Evolutionary conservation across 2,888 invertebrate genomes (phyloP), one percentile per base, ranked within the genome.

Genomic region (Orchestes rusci): DNA sequence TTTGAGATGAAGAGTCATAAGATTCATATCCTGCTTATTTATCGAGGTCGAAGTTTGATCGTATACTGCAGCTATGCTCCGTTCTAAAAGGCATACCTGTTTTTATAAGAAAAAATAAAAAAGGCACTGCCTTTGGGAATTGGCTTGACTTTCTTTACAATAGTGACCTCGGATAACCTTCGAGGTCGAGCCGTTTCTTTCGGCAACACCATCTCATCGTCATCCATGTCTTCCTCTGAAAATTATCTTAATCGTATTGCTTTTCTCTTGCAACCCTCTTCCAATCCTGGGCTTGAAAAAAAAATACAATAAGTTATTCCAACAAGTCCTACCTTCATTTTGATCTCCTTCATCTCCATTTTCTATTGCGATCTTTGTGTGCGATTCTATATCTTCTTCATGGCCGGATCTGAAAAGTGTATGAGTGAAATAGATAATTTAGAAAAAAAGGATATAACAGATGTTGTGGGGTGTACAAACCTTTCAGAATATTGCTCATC

Each of bases 81-180:
- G 62, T 65, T 62, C 50, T 51, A 49, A 50, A 59, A 59, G 56
- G 76, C 79, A 79, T 84, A 93, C 88, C 86, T 90, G 84, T 94
- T 95, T 60, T 80, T 86, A 72, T 83, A 79, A 67, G 87, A 82
- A 79, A 95, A 90, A 72, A 94, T 79, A 80, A 93, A 95, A 75
- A 95, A 83, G 61, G 94, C 87, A 68, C 84, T 82, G 63, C 85
- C 89, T 67, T 83, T 82, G 56, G 95, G 94, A 64, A 95, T 89
- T 59, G 92, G 90, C 72, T 89, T 89, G 73, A 82, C 79, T 72
- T 83, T 82, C 73, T 83, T 84, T 70, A 80, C 79, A 65, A 84
- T 80, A 74, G 84, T 84, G 65, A 89, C 76, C 70, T 90, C 89
- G 52, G 92, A 91, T 70, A 91, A 77, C 53, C 91, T 78, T 54